These are phyloP conservation scores for Australoheros scitulus DNA, from an alignment of 2,113 vertebrate genomes.

Conservation along the genomic window DNA sequence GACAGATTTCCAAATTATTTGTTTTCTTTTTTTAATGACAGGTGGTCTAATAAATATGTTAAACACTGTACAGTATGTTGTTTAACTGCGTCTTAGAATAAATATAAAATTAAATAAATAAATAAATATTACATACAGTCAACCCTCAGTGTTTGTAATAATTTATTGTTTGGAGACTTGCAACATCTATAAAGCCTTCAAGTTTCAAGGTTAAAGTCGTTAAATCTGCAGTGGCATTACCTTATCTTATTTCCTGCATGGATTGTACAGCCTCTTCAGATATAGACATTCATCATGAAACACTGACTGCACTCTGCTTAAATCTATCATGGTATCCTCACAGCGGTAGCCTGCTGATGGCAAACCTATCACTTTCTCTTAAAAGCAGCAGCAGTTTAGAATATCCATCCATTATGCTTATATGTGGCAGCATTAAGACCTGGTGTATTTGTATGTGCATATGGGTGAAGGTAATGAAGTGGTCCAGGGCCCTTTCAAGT, in stretches of 20 bases:
- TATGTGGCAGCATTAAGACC: neutral
- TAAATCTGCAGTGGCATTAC: neutral
- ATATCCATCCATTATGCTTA: neutral
- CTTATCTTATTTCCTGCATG: neutral
- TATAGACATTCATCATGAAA: constrained; percentile 1
- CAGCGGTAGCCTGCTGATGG: neutral
- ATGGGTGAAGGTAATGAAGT: neutral
- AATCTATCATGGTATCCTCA: constrained; percentile 4
- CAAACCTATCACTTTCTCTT: neutral
- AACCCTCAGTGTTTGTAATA: neutral
- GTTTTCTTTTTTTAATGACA: fast-evolving
- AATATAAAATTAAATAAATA: neutral
- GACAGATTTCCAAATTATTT: neutral
- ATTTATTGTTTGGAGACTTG: neutral
- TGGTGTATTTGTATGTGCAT: neutral
- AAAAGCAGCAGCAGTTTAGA: neutral
- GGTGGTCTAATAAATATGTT: neutral
- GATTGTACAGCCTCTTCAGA: neutral
- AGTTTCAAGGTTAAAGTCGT: neutral
- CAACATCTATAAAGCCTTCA: neutral
- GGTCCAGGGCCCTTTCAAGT: neutral
- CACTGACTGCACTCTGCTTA: neutral
- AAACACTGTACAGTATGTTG: neutral
- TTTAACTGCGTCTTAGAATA: neutral
- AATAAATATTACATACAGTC: neutral